Evolutionary conservation across 2,797 vertebrate genomes (phyloP).

Genomic region (Enteromius unitaeniatus): DNA sequence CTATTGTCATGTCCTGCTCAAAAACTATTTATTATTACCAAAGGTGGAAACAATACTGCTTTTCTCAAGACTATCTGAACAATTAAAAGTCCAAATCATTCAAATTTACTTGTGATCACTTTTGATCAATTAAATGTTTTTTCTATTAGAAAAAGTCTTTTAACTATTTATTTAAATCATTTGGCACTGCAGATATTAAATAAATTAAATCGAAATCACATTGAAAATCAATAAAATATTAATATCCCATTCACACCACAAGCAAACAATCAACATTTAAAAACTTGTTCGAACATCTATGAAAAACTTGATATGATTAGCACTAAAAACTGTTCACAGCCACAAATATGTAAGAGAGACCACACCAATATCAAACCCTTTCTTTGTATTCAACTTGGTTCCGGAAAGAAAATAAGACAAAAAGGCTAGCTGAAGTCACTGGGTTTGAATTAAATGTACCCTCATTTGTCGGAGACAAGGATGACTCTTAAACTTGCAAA

Average conservation of each 20-base stretch:
- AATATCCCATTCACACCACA: background rate
- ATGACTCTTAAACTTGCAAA: slow-evolving; percentile 29
- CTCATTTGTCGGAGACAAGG: slow-evolving; percentile 42
- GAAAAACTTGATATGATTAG: background rate
- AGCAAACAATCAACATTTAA: background rate
- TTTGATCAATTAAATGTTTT: background rate
- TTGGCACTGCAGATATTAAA: background rate
- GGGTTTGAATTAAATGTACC: slow-evolving; percentile 19
- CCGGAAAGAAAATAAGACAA: background rate
- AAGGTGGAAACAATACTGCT: background rate
- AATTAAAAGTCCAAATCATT: background rate
- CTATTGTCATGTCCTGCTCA: background rate
- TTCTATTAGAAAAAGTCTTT: background rate
- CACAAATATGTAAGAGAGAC: background rate
- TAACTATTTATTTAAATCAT: background rate
- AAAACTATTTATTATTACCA: background rate
- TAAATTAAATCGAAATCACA: background rate
- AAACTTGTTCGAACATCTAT: background rate
- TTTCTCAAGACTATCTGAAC: background rate
- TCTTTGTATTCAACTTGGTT: background rate
- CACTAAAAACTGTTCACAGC: background rate
- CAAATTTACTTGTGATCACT: background rate
- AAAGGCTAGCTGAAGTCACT: slow-evolving; percentile 1
- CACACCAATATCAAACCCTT: background rate
- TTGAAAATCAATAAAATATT: background rate